Percentiles rank a stretch among this genome's conserved stretches.
These are phyloP conservation scores for Austrolebias charrua DNA, from an alignment of 2,797 vertebrate species.

Conservation along the genomic window DNA sequence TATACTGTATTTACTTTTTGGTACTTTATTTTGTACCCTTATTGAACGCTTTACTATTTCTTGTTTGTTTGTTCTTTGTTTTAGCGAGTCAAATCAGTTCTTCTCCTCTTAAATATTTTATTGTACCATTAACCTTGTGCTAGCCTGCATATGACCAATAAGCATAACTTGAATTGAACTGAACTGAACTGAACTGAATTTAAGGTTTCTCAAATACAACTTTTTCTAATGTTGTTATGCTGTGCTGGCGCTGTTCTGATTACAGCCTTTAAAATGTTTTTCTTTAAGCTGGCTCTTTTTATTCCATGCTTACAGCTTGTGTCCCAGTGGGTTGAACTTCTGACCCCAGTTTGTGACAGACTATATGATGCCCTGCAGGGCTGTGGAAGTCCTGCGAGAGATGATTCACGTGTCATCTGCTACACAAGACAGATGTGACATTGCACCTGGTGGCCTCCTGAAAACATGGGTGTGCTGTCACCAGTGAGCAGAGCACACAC, in stretches of 20 bases:
- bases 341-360: constrained; percentile 49
- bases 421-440: constrained; percentile 30
- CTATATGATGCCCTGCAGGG: constrained; percentile 16
- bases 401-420: constrained; percentile 46
- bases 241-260: background rate
- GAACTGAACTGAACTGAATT: too few relatives aligned
- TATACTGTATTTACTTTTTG: too few relatives aligned
- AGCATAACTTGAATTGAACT: too few relatives aligned
- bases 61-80: too few relatives aligned
- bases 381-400: constrained; percentile 2
- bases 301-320: background rate
- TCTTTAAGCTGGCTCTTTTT: constrained; percentile 6
- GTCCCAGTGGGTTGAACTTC: constrained; percentile 30
- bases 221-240: too few relatives aligned
- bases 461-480: constrained; percentile 43
- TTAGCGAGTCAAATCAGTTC: too few relatives aligned
- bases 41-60: too few relatives aligned
- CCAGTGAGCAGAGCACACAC: constrained; percentile 39
- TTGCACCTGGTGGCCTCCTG: constrained; percentile 39
- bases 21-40: too few relatives aligned
- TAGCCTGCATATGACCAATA: too few relatives aligned
- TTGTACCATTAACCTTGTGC: too few relatives aligned
- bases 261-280: background rate
- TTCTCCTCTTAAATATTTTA: too few relatives aligned
- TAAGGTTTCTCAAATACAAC: too few relatives aligned